A percentile compares a stretch with the other conserved stretches of the same genome.
These are phyloP conservation scores for Steinernema khuongi DNA, from an alignment of 1,140 invertebrate species.

Conservation along the genomic window DNA sequence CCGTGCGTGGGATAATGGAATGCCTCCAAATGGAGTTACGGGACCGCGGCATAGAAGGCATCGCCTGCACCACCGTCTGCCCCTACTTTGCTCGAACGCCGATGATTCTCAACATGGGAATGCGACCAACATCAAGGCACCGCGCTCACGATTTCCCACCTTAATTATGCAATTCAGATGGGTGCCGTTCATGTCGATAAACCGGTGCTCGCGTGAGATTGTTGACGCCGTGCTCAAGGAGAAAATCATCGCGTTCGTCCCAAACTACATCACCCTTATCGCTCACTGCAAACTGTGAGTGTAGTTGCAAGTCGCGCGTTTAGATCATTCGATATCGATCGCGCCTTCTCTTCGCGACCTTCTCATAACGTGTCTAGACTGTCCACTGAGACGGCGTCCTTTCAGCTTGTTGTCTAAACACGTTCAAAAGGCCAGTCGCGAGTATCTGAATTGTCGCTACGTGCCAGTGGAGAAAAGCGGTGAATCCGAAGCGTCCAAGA, in stretches of 20 bases:
- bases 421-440: conserved; percentile 39
- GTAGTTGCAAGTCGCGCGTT: neutral
- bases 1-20: conserved; percentile 58
- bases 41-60: conserved; percentile 49
- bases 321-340: neutral
- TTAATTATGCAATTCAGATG: conserved; percentile 33
- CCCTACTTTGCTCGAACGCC: conserved; percentile 57
- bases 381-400: neutral
- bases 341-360: neutral
- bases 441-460: conserved; percentile 43
- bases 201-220: conserved; percentile 44
- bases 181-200: conserved; percentile 55
- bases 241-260: conserved; percentile 53
- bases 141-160: neutral
- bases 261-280: conserved; percentile 36
- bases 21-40: conserved; percentile 54
- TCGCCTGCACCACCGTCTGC: conserved; percentile 53
- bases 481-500: conserved; percentile 17
- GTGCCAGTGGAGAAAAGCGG: neutral
- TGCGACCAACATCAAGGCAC: conserved; percentile 53
- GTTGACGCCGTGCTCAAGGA: conserved; percentile 56
- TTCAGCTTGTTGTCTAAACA: conserved; percentile 33
- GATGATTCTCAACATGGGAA: conserved; percentile 52
- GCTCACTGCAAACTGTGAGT: conserved; percentile 32
- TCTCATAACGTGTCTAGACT: conserved; percentile 21